Evolutionary conservation across 1,140 invertebrate genomes (phyloP), one percentile per base, ranked within the genome.

Genomic region (Phocides pigmalion): DNA sequence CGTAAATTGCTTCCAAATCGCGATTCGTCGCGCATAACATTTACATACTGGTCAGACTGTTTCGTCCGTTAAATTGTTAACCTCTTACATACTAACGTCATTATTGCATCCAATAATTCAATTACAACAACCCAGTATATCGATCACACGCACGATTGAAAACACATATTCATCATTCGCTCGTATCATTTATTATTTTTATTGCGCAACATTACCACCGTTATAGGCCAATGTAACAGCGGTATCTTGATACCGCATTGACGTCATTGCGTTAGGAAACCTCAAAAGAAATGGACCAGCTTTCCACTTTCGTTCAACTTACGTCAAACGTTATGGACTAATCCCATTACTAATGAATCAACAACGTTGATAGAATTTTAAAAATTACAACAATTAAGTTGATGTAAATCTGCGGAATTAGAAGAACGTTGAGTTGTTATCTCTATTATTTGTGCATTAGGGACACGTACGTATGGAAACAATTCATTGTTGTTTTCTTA

Each of bases 251-350:
- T 64, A 72, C 78, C 65, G 67, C 58, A 81, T 80, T 85, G 82
- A 89, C 87, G 87, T 89, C 87, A 89, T 46, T 64, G 44, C 17
- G 22, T 59, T 62, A 59, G 71, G 64, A 76, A 81, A 68, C 68
- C 76, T 76, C 74, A 77, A 85, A 83, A 84, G 77, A 87, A 87
- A 85, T 87, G 80, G 83, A 79, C 75, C 83, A 83, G 58, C 70
- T 76, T 71, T 73, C 79, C 66, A 75, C 74, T 82, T 85, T 79
- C 74, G 76, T 50, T 62, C 46, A 68, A 72, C 73, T 77, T 74
- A 79, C 83, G 79, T 85, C 83, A 84, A 77, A 69, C 74, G 58
- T 72, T 63, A 63, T 61, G 12, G 44, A 35, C 4, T 61, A 12
- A 51, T 35, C 49, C 11, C 14, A 51, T 8, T 9, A 37, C 32